Conservation (phyloP, 2,797 vertebrate species). For the Lemur catta region DNA sequence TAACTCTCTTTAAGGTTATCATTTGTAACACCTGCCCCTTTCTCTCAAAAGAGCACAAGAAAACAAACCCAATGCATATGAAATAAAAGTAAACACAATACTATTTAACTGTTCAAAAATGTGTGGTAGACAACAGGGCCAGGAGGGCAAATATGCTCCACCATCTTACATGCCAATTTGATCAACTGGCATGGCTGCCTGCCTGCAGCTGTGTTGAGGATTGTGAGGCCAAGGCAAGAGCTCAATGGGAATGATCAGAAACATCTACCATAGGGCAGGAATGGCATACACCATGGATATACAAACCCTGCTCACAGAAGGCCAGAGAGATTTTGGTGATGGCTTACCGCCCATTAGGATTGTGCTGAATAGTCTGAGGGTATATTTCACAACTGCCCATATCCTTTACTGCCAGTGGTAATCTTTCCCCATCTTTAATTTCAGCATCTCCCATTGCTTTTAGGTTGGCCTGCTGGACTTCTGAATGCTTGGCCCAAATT, state of each 20-base stretch:
- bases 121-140: neutral
- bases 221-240: neutral
- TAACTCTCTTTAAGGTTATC: neutral
- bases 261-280: neutral
- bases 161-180: neutral
- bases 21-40: neutral
- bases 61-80: neutral
- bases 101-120: neutral
- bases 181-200: neutral
- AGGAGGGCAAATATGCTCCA: neutral
- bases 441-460: constrained; percentile 99
- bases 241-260: neutral
- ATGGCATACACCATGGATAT: neutral
- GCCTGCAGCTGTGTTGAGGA: neutral
- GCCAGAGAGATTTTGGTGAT: neutral
- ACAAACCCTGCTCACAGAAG: neutral
- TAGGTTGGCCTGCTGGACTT: constrained; percentile 97
- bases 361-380: constrained; percentile 98
- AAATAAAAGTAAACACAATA: neutral
- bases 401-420: constrained; percentile 97
- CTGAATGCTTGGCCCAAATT: constrained; percentile 98
- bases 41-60: neutral
- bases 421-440: constrained; percentile 97
- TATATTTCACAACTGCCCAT: constrained; percentile 99
- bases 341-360: constrained; percentile 95